Base-by-base conservation (phyloP, 2,888 invertebrate species). In the Agapostemon virescens region DNA sequence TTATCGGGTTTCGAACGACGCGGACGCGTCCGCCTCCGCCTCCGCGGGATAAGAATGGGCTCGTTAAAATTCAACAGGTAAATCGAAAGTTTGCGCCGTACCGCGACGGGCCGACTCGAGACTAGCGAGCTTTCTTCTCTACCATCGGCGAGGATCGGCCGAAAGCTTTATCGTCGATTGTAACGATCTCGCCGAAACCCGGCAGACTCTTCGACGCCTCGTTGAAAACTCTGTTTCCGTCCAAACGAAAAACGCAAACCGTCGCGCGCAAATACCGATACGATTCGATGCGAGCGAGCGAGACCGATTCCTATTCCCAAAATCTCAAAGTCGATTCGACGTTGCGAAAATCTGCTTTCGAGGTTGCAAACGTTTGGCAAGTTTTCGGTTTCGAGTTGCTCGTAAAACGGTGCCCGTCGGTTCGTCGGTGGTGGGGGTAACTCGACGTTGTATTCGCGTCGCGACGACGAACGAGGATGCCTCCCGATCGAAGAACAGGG, bases 41-140 rank as follows among this genome's bases (percentile, higher is more conserved):
- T 45, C 63, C 40, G 42, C 64, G 61, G 72, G 82, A 82, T 84
- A 82, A 86, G 81, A 81, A 81, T 70, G 69, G 76, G 70, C 74
- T 85, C 82, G 79, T 86, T 85, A 85, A 84, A 85, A 84, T 86
- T 86, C 85, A 85, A 86, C 86, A 84, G 84, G 86, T 86, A 84
- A 84, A 82, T 86, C 81, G 81, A 81, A 85, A 85, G 78, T 85
- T 85, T 68, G 55, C 58, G 69, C 64, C 55, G 49, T 49, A 64
- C 55, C 6, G 45, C 5, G 26, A n/a, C n/a, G 26, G 36, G 40
- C 23, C 69, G 71, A 73, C 77, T 83, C 74, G 66, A 74, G 77
- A 85, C 78, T 85, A 74, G 15, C 70, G 55, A 68, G n/a, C 52
- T 64, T 26, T 42, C 38, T 74, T 49, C 49, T 23, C 23, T 26